phyloP scores from a whole-genome alignment of 1,140 invertebrate genomes.

The Bombus confusus region DNA sequence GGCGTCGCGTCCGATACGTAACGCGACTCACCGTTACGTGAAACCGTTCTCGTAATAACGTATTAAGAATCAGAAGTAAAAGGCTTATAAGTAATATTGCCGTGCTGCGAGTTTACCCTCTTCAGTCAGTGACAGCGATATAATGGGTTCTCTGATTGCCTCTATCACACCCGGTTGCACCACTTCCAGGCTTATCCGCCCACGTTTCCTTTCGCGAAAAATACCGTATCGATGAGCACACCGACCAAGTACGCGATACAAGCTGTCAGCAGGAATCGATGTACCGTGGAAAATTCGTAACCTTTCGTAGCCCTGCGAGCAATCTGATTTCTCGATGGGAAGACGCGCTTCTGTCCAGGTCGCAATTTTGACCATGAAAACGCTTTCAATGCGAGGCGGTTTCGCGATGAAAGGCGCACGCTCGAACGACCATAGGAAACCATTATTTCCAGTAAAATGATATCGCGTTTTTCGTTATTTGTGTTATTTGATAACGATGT shows the following conservation, averaged over 20 bases:
- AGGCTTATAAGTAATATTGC: constrained; percentile 48
- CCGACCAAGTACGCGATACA: constrained; percentile 15
- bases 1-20: neutral
- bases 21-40: neutral
- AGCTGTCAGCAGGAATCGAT: constrained; percentile 49
- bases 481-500: neutral
- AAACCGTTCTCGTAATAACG: constrained; percentile 25
- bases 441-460: neutral
- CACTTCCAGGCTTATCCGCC: constrained; percentile 61
- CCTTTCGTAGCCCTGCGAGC: neutral
- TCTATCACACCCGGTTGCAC: constrained; percentile 60
- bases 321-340: neutral
- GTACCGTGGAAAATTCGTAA: constrained; percentile 24
- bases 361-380: neutral
- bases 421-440: neutral
- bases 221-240: constrained; percentile 50
- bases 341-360: neutral
- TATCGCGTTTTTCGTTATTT: neutral
- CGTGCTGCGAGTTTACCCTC: constrained; percentile 41
- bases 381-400: neutral
- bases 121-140: constrained; percentile 54
- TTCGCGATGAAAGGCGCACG: neutral
- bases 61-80: constrained; percentile 46
- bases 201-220: constrained; percentile 57
- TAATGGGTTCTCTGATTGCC: constrained; percentile 59